Evolutionary conservation across 2,888 invertebrate genomes (phyloP).

Genomic region (Zeuzera pyrina): DNA sequence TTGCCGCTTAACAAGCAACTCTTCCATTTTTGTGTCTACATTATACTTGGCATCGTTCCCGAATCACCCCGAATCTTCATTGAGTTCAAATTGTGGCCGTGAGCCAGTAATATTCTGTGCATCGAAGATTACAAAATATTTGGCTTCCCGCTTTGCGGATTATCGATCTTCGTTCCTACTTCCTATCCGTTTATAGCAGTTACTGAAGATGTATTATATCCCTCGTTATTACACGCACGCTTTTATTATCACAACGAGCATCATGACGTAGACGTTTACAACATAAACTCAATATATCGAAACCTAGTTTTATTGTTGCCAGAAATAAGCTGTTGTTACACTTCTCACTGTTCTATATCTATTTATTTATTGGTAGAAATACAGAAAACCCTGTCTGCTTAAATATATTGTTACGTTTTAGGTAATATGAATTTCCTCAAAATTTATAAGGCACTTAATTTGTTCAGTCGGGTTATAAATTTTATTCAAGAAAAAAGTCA

Average conservation of each 20-base stretch:
- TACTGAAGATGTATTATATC: conserved; percentile 4
- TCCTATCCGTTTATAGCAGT: conserved; percentile 12
- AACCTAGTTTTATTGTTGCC: too few relatives aligned
- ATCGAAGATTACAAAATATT: conserved; percentile 25
- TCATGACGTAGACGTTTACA: too few relatives aligned
- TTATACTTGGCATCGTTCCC: conserved; percentile 57
- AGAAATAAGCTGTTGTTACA: too few relatives aligned
- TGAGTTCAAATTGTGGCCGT: conserved; percentile 38
- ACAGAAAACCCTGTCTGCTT: too few relatives aligned
- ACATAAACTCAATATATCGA: too few relatives aligned
- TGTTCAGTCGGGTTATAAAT: conserved; percentile 27
- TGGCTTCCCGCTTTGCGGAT: conserved; percentile 20
- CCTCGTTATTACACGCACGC: conserved; percentile 11
- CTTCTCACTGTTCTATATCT: too few relatives aligned
- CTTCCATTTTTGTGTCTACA: conserved; percentile 39
- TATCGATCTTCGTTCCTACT: conserved; percentile 24
- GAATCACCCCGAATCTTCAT: conserved; percentile 32
- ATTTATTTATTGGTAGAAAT: too few relatives aligned
- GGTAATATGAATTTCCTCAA: conserved; percentile 11
- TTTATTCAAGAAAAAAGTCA: conserved; percentile 24
- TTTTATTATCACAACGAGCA: conserved; percentile 14
- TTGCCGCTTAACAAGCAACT: conserved; percentile 42
- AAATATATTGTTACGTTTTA: too few relatives aligned
- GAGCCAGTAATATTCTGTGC: conserved; percentile 48
- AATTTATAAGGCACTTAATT: conserved; percentile 10